Evolutionary conservation across 2,797 vertebrate species (phyloP), one percentile per base, ranked within the genome.

Genomic region (Macrochelys suwanniensis): DNA sequence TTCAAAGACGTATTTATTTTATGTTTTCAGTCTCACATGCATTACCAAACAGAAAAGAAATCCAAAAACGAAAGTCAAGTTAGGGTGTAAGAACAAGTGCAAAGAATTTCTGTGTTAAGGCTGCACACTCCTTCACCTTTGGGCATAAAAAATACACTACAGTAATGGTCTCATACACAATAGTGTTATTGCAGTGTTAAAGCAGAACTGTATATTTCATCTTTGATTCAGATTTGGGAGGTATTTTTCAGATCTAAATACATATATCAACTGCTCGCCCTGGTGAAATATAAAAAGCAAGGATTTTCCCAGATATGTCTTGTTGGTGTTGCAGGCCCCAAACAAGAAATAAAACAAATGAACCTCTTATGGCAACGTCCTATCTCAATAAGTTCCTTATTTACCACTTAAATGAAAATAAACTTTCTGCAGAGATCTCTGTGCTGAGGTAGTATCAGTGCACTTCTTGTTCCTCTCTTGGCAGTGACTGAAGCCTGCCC

Each of bases 21-120:
- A 94, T 88, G 53, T 74, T 91, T 89, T 50, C 81, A 77, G 47
- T 71, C 87, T 77, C 90, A 92, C 21, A 96, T 17, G 82, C 47
- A 90, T 90, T 90, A 94, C 47, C 31, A 84, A 90, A 42, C n/a
- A 56, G 79, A 68, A 86, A 95, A 92, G 79, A 84, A 45, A 93
- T 87, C n/a, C 7, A n/a, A 89, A 47, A 90, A 87, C 5, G 76
- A 11, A 90, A 88, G 6, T 79, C 51, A 93, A 86, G n/a, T 45
- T 59, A 47, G 90, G 89, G 19, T 77, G 31, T 51, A 81, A 84
- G 57, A 95, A 86, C 23, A 93, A 88, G 87, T n/a, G 6, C 0
- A 2, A 87, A 26, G 95, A 89, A 71, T 71, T 5, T 91, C 28
- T 25, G 4, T 12, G 8, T 82, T 83, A 87, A 57, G 61, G 15